Evolutionary conservation across 2,888 invertebrate genomes (phyloP), one percentile per base, ranked within the genome.

Genomic region (Mylabris sibirica): DNA sequence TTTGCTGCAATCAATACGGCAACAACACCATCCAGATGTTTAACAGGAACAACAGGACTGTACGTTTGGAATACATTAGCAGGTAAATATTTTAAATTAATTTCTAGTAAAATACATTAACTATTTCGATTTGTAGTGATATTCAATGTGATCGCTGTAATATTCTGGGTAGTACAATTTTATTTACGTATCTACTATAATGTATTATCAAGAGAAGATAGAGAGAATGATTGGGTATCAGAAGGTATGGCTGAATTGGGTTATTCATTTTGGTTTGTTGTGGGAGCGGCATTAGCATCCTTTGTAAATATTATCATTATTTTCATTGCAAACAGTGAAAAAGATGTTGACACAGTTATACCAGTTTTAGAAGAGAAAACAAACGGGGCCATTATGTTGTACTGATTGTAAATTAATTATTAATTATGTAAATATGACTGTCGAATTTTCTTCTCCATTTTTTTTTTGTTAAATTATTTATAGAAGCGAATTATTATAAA

Each of bases 221-320:
- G 90, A 67, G 89, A 91, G 38, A 91, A 91, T 76, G 90, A 91
- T 78, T 97, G 97, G 95, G 90, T 92, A 34, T 94, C 96, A 0
- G 91, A 92, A 74, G 93, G 92, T 63, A 90, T 91, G 80, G 93
- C 96, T 0, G 91, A 91, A 75, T 87, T 96, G 53, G 96, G 96
- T 63, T 91, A 93, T 78, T 97, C 97, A 5, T 97, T 96, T 84
- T 97, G 95, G 92, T 86, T 94, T 77, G 90, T 93, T 9, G 91
- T 92, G 3, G 90, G 90, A 8, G 91, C 93, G 0, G 87, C 90
- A 0, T 85, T 91, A 62, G 87, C 92, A 2, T 92, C 92, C 74
- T 87, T 93, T 71, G 84, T 93, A 63, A 95, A 94, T 85, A 89
- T 93, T 74, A 87, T 92, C 4, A 88, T 94, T 72, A 87, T 95